Conservation (phyloP, 2,113 vertebrate species). For the Sphaerodactylus townsendi region DNA sequence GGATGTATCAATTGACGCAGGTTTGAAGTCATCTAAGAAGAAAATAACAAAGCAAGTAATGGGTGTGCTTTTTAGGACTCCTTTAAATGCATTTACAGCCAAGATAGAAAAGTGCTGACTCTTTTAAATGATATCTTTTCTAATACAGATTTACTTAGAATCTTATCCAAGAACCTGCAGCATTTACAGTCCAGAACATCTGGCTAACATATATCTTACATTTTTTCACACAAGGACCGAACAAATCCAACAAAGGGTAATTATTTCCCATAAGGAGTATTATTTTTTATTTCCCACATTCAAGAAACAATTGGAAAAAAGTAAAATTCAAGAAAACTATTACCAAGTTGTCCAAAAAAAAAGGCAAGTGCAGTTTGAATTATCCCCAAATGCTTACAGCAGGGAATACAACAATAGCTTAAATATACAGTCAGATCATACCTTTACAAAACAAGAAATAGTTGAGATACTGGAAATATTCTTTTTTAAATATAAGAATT, state of each 20-base stretch:
- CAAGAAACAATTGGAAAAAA: not conserved
- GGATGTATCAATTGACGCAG: constrained; percentile 94
- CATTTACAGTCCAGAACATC: constrained; percentile 6
- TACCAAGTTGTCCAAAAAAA: not conserved
- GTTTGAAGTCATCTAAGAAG: constrained; percentile 96
- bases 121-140: not conserved
- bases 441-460: not conserved
- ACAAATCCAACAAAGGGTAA: constrained; percentile 6
- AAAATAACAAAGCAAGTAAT: constrained; percentile 42
- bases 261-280: not conserved
- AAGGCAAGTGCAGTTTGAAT: not conserved
- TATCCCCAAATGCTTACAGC: too few relatives aligned
- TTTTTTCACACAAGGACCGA: not conserved
- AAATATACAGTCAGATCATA: not conserved
- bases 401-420: not conserved
- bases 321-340: not conserved
- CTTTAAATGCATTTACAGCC: constrained; percentile 5
- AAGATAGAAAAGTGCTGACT: not conserved
- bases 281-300: not conserved
- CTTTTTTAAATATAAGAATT: not conserved
- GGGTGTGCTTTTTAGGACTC: constrained; percentile 37
- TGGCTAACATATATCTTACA: not conserved
- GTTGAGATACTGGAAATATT: not conserved
- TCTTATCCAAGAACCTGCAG: not conserved
- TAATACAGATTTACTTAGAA: not conserved